phyloP scores from a whole-genome alignment of 35 echinoderm and acorn worm species.

The Lytechinus variegatus region DNA sequence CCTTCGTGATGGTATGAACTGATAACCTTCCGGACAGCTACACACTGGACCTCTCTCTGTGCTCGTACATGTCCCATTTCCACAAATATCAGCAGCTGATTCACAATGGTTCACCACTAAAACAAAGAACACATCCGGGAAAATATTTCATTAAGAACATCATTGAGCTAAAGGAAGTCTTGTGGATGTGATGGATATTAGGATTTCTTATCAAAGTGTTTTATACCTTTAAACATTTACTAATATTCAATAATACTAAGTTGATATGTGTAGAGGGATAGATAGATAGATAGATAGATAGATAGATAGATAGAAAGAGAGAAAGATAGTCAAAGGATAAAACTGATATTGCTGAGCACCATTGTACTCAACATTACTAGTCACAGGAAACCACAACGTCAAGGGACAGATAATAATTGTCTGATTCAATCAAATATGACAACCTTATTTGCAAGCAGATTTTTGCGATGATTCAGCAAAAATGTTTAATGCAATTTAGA shows the following conservation, averaged over 20 bases:
- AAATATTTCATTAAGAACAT: no score
- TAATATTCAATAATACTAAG: no score
- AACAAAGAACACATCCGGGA: background rate
- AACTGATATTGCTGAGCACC: background rate
- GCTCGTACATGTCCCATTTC: constrained; percentile 61
- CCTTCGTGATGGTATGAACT: background rate
- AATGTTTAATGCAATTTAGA: background rate
- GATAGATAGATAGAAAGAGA: background rate
- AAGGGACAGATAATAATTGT: constrained; percentile 3
- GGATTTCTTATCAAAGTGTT: no score
- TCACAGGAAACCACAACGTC: background rate
- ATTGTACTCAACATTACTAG: background rate
- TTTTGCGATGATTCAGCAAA: background rate
- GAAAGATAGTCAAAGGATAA: background rate
- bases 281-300: no score
- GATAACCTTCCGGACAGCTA: constrained; percentile 53
- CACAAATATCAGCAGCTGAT: constrained; percentile 48
- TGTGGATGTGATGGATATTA: no score
- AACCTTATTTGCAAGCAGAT: constrained; percentile 9
- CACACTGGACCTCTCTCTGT: constrained; percentile 22
- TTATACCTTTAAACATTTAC: no score
- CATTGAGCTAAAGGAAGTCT: no score
- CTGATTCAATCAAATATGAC: constrained; percentile 19
- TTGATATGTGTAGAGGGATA: background rate
- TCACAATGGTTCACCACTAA: constrained; percentile 51